Conservation (phyloP, 2,113 vertebrate genomes). For the Semicossyphus pulcher region DNA sequence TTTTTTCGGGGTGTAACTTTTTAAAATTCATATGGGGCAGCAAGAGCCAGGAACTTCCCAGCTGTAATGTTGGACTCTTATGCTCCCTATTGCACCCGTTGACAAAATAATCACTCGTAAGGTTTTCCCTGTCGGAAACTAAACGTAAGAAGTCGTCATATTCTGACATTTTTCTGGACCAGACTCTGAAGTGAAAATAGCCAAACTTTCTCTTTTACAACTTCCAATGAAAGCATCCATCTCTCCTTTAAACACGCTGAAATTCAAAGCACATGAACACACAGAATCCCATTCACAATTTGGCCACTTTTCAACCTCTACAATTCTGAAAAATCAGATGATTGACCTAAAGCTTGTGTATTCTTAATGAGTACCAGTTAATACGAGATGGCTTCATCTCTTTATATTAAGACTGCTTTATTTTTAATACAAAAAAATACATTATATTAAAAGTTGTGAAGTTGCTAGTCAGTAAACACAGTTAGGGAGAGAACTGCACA, state of each 20-base stretch:
- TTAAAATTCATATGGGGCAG: no score
- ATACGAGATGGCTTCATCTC: no score
- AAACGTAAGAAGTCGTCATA: constrained; percentile 2
- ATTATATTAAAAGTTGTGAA: background rate
- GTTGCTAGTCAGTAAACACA: background rate
- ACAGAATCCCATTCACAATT: background rate
- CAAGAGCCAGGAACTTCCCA: no score
- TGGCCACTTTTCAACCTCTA: background rate
- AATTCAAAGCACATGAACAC: background rate
- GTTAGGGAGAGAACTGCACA: background rate
- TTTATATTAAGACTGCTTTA: background rate
- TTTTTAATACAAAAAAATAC: background rate
- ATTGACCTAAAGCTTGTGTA: no score
- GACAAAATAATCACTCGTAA: constrained; percentile 62
- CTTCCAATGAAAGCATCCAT: constrained; percentile 15
- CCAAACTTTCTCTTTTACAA: background rate
- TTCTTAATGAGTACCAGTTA: no score
- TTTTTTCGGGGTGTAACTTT: background rate
- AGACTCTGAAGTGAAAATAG: constrained; percentile 17
- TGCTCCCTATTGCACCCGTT: constrained; percentile 41
- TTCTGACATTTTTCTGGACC: constrained; percentile 41
- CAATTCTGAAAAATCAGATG: background rate
- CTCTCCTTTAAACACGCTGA: background rate
- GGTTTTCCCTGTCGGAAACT: constrained; percentile 39
- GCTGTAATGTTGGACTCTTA: constrained; percentile 17